phyloP scores from a whole-genome alignment of 2,888 invertebrate genomes.

The Strigamia transsilvanica region DNA sequence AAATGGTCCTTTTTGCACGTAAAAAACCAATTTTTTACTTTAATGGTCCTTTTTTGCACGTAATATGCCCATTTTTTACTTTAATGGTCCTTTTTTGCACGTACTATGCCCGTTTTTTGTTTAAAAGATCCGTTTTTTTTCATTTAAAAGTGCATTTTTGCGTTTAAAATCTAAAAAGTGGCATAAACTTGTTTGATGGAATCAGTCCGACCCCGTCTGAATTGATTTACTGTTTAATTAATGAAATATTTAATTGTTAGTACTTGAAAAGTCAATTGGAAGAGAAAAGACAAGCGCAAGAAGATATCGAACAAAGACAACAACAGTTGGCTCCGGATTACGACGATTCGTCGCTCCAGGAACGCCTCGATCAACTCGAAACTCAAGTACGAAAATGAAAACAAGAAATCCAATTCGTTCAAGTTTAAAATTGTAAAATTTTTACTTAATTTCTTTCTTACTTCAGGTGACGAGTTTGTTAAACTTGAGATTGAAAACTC shows the following conservation, averaged over 20 bases:
- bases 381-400: slow-evolving; percentile 51
- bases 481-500: slow-evolving; percentile 77
- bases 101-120: too few species aligned
- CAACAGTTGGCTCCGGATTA: slow-evolving; percentile 55
- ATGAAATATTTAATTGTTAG: slow-evolving; percentile 68
- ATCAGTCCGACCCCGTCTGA: background rate
- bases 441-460: background rate
- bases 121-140: too few species aligned
- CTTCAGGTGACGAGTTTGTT: slow-evolving; percentile 73
- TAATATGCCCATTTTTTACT: slow-evolving; percentile 54
- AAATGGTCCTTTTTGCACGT: too few species aligned
- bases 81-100: slow-evolving; percentile 57
- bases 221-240: background rate
- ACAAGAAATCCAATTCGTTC: too few species aligned
- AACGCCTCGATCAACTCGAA: slow-evolving; percentile 57
- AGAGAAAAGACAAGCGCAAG: slow-evolving; percentile 78
- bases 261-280: slow-evolving; percentile 80
- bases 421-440: too few species aligned
- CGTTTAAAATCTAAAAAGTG: too few species aligned
- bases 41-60: slow-evolving; percentile 56
- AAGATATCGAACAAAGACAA: slow-evolving; percentile 61
- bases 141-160: too few species aligned
- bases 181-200: too few species aligned
- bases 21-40: slow-evolving; percentile 54
- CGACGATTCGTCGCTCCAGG: slow-evolving; percentile 56